These are phyloP conservation scores for Emmelina monodactyla DNA, from an alignment of 2,888 invertebrate genomes.

Conservation along the genomic window DNA sequence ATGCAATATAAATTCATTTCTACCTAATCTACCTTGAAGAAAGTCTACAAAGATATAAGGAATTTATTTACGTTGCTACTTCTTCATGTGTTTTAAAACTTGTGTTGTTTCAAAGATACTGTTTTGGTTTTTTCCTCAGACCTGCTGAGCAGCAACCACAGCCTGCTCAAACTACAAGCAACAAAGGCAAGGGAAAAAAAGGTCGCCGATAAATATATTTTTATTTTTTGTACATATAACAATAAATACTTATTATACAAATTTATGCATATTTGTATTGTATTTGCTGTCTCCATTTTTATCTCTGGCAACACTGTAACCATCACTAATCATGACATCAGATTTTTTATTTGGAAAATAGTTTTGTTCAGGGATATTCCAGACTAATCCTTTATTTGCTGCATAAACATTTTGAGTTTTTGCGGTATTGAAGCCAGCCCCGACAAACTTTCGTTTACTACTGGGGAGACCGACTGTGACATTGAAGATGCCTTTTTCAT, in stretches of 20 bases:
- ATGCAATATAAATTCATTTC: too few relatives aligned
- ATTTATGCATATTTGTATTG: neutral
- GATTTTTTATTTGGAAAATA: conserved; percentile 27
- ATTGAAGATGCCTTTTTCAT: conserved; percentile 36
- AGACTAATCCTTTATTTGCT: conserved; percentile 30
- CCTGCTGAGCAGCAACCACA: conserved; percentile 55
- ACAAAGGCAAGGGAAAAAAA: conserved; percentile 56
- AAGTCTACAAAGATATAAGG: too few relatives aligned
- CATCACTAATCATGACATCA: conserved; percentile 47
- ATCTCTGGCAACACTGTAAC: conserved; percentile 50
- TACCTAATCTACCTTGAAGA: too few relatives aligned
- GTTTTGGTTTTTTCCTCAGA: conserved; percentile 27
- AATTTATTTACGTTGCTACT: too few relatives aligned
- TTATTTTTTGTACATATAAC: conserved; percentile 11
- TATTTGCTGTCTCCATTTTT: conserved; percentile 49
- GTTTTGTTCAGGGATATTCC: too few relatives aligned
- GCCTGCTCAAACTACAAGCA: conserved; percentile 29
- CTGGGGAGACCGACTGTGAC: conserved; percentile 39
- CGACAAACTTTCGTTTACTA: conserved; percentile 45
- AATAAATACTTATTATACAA: conserved; percentile 3
- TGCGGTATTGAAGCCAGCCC: conserved; percentile 46
- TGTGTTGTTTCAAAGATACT: too few relatives aligned
- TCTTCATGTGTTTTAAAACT: too few relatives aligned
- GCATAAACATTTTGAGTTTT: conserved; percentile 45
- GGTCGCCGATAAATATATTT: conserved; percentile 41